These are phyloP conservation scores for Acropternis orthonyx DNA, from an alignment of 2,797 vertebrate species.

Conservation along the genomic window DNA sequence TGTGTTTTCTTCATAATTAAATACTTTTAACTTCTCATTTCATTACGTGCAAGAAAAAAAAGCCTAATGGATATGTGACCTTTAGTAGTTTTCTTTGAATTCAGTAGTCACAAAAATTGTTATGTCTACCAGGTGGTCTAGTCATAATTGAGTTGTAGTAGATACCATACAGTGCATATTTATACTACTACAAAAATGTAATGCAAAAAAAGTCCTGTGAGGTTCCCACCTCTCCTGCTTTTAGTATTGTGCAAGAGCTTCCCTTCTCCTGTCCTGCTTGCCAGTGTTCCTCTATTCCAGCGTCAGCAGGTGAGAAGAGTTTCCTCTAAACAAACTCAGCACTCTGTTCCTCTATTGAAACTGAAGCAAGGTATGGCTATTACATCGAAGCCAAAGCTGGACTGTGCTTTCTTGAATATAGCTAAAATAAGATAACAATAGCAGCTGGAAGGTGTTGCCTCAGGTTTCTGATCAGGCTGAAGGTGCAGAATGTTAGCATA, in stretches of 20 bases:
- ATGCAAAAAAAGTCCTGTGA: background rate
- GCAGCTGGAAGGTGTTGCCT: background rate
- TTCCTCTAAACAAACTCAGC: slow-evolving; percentile 14
- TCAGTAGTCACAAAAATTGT: background rate
- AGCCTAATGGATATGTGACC: background rate
- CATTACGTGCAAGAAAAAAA: background rate
- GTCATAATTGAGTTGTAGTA: background rate
- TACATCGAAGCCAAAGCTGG: slow-evolving; percentile 10
- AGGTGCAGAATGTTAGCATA: background rate
- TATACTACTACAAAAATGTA: background rate
- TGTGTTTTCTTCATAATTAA: background rate
- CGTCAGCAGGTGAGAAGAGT: slow-evolving; percentile 37
- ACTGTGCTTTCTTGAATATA: background rate
- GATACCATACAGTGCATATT: background rate
- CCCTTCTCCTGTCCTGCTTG: background rate
- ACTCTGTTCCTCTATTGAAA: slow-evolving; percentile 14
- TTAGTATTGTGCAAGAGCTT: background rate
- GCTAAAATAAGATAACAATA: slow-evolving; percentile 21
- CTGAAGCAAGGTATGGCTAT: background rate
- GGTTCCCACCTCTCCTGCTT: background rate
- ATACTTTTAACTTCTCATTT: background rate
- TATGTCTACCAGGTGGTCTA: background rate
- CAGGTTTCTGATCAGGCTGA: background rate
- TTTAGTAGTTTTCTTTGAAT: background rate
- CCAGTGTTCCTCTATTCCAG: background rate